phyloP scores from a whole-genome alignment of 2,888 invertebrate species.

The Chrysina gloriosa region DNA sequence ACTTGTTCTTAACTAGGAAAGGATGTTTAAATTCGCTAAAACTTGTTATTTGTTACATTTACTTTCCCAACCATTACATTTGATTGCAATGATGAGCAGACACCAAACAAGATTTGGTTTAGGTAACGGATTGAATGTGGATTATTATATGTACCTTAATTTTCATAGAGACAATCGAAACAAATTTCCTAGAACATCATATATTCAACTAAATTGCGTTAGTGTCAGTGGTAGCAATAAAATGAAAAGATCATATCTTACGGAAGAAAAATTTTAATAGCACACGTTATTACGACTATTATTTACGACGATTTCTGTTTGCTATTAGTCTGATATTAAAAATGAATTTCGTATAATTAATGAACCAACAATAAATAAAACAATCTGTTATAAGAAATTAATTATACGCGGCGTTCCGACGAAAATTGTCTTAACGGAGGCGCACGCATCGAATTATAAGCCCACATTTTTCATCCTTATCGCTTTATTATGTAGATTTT shows the following conservation, averaged over 20 bases:
- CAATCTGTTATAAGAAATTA: slow-evolving; percentile 21
- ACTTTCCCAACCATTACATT: no score
- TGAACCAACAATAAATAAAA: slow-evolving; percentile 7
- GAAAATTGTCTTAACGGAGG: slow-evolving; percentile 3
- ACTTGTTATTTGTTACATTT: no score
- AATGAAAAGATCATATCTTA: background rate
- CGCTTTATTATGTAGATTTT: slow-evolving; percentile 31
- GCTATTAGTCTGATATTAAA: background rate
- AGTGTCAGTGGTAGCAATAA: no score
- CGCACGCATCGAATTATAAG: slow-evolving; percentile 10
- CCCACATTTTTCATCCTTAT: slow-evolving; percentile 28
- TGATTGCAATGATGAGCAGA: no score
- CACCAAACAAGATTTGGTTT: no score
- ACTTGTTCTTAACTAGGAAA: no score
- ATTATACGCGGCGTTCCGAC: background rate
- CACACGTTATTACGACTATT: background rate
- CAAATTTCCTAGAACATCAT: no score
- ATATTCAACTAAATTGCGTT: no score
- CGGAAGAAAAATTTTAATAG: background rate
- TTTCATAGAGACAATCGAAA: no score
- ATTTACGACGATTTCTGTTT: background rate
- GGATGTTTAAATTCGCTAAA: no score
- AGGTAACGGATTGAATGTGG: no score
- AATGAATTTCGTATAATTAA: slow-evolving; percentile 9
- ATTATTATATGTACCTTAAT: no score